Base-by-base conservation (phyloP, 2,888 invertebrate genomes). In the Cremastobaeus sp. region DNA sequence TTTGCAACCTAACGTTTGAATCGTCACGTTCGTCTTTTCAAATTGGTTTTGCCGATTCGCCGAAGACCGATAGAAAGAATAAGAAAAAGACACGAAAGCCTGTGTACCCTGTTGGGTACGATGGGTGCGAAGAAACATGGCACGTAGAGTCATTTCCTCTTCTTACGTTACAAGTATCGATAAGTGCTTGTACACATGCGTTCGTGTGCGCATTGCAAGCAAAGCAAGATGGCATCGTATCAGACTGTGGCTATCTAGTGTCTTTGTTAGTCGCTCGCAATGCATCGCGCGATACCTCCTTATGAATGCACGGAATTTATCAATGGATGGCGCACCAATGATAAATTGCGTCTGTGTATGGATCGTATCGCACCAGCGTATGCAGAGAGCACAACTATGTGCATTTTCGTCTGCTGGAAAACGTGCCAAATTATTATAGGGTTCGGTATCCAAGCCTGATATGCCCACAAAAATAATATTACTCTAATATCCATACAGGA, bases 291-390 rank as follows among this genome's bases (percentile, higher is more conserved):
- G 52, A 41, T 65, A 47, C 65, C 66, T 78, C 80, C 78, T 85
- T 84, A 84, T 83, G 85, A 85, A 86, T 84, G 84, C 81, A 79
- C 81, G 83, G 85, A 85, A 86, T 86, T 86, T 86, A 86, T 86
- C 86, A 86, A 86, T 86, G 86, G 85, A 85, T 82, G 81, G 80
- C 80, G 82, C 80, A 81, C 78, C 81, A 79, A 84, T 85, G 85
- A 86, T 86, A 85, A 86, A 86, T 86, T 79, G 85, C 81, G 77
- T 78, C 41, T 62, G 43, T 39, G 77, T 77, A 62, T 55, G 78
- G 80, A 77, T 75, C 77, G 78, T 83, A 83, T 83, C 82, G 80
- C 73, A 54, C 73, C 39, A 25, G 28, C 68, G 47, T 55, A 43
- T 45, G 48, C 55, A 35, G 11, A 28, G n/a, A 48, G 69, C 47